Evolutionary conservation across 2,888 invertebrate genomes (phyloP).

Genomic region (Ommatoiulus sabulosus): DNA sequence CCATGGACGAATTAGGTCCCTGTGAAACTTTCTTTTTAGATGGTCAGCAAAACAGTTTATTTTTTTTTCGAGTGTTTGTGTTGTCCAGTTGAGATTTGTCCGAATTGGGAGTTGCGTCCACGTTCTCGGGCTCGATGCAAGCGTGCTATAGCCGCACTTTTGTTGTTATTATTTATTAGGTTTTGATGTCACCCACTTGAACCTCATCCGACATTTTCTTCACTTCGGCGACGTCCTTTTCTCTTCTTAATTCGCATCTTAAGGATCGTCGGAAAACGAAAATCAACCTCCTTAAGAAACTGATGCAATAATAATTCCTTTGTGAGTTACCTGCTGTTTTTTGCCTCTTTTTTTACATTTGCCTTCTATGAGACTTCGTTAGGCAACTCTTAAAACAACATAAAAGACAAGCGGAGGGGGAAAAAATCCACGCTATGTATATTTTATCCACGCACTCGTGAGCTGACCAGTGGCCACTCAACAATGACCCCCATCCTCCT

Average conservation of each 20-base stretch:
- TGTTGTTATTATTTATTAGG: conserved; percentile 40
- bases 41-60: not conserved
- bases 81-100: conserved; percentile 26
- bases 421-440: conserved; percentile 10
- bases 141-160: not conserved
- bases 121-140: not conserved
- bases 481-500: conserved; percentile 25
- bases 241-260: conserved; percentile 40
- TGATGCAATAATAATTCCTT: conserved; percentile 43
- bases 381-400: conserved; percentile 43
- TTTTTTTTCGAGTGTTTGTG: not conserved
- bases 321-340: conserved; percentile 42
- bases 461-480: conserved; percentile 40
- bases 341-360: conserved; percentile 1
- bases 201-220: conserved; percentile 43
- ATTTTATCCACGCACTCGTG: conserved; percentile 32
- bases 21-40: not conserved
- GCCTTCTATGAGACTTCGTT: conserved; percentile 21
- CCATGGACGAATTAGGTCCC: not conserved
- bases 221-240: conserved; percentile 36
- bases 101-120: not conserved
- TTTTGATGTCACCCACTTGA: conserved; percentile 40
- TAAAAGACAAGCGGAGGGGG: not conserved
- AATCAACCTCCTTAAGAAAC: conserved; percentile 43
- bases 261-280: conserved; percentile 21